These are phyloP conservation scores for Tympanoctomys barrerae DNA, from an alignment of 2,797 vertebrate species.

Conservation along the genomic window DNA sequence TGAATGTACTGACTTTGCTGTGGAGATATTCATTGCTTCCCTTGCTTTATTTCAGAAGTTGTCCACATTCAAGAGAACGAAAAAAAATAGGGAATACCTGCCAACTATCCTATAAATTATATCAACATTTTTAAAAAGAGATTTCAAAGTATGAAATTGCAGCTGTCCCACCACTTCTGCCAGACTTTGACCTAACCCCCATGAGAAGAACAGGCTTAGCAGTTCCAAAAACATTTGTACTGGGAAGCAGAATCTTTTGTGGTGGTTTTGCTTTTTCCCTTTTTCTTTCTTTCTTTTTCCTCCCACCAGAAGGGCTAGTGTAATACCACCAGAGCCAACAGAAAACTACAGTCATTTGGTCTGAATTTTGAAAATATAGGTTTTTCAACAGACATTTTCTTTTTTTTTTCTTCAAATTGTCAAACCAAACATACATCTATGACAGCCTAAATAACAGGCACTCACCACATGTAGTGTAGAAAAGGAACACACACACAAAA, in stretches of 20 bases:
- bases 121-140: slow-evolving; percentile 58
- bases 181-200: slow-evolving; percentile 65
- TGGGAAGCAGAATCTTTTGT: slow-evolving; percentile 43
- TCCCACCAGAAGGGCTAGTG: background rate
- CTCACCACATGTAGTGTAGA: slow-evolving; percentile 28
- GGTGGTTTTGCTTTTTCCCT: background rate
- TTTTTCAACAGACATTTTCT: slow-evolving; percentile 61
- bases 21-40: slow-evolving; percentile 25
- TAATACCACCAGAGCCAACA: background rate
- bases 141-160: slow-evolving; percentile 62
- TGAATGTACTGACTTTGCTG: slow-evolving; percentile 8
- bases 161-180: slow-evolving; percentile 66
- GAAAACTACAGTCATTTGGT: slow-evolving; percentile 61
- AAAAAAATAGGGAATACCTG: slow-evolving; percentile 13
- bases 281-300: background rate
- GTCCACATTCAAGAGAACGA: slow-evolving; percentile 53
- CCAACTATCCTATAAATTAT: slow-evolving; percentile 63
- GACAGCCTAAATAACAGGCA: slow-evolving; percentile 66
- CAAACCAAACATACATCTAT: slow-evolving; percentile 62
- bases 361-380: slow-evolving; percentile 58
- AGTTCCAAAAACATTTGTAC: slow-evolving; percentile 59
- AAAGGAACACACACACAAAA: slow-evolving; percentile 38
- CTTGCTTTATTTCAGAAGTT: slow-evolving; percentile 58
- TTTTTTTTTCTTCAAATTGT: slow-evolving; percentile 57
- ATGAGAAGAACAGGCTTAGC: slow-evolving; percentile 20